Conservation (phyloP, 92 coral and sea anemone genomes). For the Actinernus sp. region DNA sequence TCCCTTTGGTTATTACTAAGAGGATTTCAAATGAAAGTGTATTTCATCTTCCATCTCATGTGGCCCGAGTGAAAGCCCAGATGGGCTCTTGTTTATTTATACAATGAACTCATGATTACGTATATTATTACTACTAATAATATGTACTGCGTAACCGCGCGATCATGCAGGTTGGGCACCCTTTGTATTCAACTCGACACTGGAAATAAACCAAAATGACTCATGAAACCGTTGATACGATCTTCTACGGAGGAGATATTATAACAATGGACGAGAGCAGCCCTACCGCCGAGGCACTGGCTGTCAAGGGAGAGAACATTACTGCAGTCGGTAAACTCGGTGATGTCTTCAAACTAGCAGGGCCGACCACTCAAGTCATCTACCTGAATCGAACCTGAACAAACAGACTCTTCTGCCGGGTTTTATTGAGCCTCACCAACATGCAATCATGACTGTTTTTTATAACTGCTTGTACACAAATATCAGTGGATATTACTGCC, state of each 20-base stretch:
- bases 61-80: too few species aligned
- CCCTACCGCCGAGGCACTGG: conserved; percentile 71
- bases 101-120: too few species aligned
- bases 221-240: conserved; percentile 34
- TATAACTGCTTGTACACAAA: background rate
- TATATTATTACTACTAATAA: too few species aligned
- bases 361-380: conserved; percentile 32
- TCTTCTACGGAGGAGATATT: conserved; percentile 62
- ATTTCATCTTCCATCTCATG: too few species aligned
- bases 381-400: conserved; percentile 38
- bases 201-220: background rate
- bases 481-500: conserved; percentile 26
- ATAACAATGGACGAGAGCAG: conserved; percentile 65
- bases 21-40: too few species aligned
- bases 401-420: conserved; percentile 76
- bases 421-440: conserved; percentile 74
- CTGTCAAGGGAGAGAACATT: conserved; percentile 54
- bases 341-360: conserved; percentile 25
- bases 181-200: too few species aligned
- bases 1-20: too few species aligned
- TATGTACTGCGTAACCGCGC: too few species aligned
- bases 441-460: conserved; percentile 14
- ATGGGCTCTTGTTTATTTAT: too few species aligned
- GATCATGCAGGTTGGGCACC: too few species aligned
- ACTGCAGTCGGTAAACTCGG: conserved; percentile 44